These are phyloP conservation scores for Potorous gilbertii DNA, from an alignment of 2,797 vertebrate species.

Conservation along the genomic window DNA sequence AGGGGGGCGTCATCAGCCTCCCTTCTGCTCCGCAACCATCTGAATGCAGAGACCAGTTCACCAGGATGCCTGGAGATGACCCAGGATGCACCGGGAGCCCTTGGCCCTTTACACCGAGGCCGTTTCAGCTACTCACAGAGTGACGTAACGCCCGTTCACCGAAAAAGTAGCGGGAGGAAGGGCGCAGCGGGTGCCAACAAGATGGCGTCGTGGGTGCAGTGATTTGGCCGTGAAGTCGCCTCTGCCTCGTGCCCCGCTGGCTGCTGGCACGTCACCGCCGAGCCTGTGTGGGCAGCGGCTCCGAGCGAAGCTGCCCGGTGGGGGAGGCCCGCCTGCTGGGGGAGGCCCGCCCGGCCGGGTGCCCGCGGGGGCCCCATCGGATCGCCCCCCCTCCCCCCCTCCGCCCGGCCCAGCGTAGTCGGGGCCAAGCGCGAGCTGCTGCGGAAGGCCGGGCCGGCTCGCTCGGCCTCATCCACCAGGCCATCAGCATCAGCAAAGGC, in stretches of 20 bases:
- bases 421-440: constrained; percentile 90
- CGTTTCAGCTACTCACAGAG: too few relatives aligned
- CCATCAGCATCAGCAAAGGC: constrained; percentile 90
- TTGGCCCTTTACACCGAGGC: too few relatives aligned
- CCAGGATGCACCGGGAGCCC: too few relatives aligned
- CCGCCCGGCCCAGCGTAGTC: constrained; percentile 83
- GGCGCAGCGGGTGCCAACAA: constrained; percentile 36
- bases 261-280: not conserved
- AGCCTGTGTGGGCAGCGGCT: not conserved
- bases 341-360: not conserved
- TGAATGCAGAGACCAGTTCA: too few relatives aligned
- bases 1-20: too few relatives aligned
- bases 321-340: not conserved
- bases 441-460: constrained; percentile 89
- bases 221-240: not conserved
- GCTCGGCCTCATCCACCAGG: constrained; percentile 88
- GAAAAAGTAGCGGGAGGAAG: not conserved
- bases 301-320: too few relatives aligned
- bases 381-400: rapidly evolving
- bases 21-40: too few relatives aligned
- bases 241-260: too few relatives aligned
- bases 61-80: too few relatives aligned
- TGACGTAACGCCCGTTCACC: too few relatives aligned
- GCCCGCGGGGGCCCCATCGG: not conserved
- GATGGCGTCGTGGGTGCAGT: constrained; percentile 71